Evolutionary conservation across 2,797 vertebrate genomes (phyloP).

Genomic region (Lophius americanus): DNA sequence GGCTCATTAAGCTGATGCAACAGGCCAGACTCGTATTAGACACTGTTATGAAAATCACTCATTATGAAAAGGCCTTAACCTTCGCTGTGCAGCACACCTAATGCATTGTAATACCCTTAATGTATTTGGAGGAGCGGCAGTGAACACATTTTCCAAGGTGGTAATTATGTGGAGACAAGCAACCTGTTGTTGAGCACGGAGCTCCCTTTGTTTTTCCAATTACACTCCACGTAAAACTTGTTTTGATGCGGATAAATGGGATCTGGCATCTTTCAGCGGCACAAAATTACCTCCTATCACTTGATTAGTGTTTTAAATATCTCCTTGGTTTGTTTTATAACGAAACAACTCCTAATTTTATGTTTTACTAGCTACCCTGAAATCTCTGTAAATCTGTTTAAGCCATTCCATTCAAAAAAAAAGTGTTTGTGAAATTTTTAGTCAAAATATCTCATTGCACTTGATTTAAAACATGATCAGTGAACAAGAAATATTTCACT

Average conservation of each 20-base stretch:
- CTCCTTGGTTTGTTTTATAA: too few species aligned
- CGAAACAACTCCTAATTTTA: neutral
- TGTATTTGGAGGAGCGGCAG: slow-evolving; percentile 34
- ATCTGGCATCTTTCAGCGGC: slow-evolving; percentile 17
- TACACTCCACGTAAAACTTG: slow-evolving; percentile 29
- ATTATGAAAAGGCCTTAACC: slow-evolving; percentile 52
- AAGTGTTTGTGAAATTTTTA: too few species aligned
- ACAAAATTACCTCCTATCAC: slow-evolving; percentile 19
- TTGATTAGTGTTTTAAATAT: slow-evolving; percentile 2
- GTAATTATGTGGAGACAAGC: slow-evolving; percentile 46
- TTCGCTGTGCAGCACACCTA: slow-evolving; percentile 42
- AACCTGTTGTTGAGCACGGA: slow-evolving; percentile 30
- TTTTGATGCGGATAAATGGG: slow-evolving; percentile 38
- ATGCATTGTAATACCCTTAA: slow-evolving; percentile 52
- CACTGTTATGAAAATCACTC: slow-evolving; percentile 57
- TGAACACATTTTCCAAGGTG: slow-evolving; percentile 41
- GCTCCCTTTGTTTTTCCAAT: slow-evolving; percentile 50
- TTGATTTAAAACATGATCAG: too few species aligned
- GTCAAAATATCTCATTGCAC: too few species aligned
- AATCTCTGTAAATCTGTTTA: neutral
- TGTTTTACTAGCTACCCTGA: neutral
- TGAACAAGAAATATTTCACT: too few species aligned
- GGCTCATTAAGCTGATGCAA: slow-evolving; percentile 56
- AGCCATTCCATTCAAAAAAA: too few species aligned
- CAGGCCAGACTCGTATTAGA: slow-evolving; percentile 43